phyloP scores from a whole-genome alignment of 2,888 invertebrate genomes.

The Heliconius erato region DNA sequence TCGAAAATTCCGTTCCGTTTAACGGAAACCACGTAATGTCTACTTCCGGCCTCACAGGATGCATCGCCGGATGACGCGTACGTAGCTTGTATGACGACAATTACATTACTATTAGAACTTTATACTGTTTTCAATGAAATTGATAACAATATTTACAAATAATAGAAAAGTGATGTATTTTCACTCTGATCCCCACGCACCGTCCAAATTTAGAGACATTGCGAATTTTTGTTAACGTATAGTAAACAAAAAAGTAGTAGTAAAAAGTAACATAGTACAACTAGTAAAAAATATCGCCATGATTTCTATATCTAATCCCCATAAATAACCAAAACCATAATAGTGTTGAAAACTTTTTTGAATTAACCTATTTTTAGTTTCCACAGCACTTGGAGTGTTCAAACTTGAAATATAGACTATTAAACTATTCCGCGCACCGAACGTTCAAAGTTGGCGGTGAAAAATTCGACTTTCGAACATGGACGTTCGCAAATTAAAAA shows the following conservation, averaged over 20 bases:
- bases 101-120: conserved; percentile 44
- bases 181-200: too few relatives aligned
- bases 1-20: conserved; percentile 24
- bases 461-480: conserved; percentile 76
- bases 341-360: not conserved
- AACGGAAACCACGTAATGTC: conserved; percentile 58
- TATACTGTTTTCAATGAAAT: not conserved
- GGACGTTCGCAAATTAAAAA: conserved; percentile 78
- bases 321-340: too few relatives aligned
- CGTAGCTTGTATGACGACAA: conserved; percentile 57
- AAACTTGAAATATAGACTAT: conserved; percentile 53
- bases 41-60: conserved; percentile 68
- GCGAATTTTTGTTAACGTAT: too few relatives aligned
- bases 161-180: not conserved
- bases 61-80: conserved; percentile 61
- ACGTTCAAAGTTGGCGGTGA: conserved; percentile 63
- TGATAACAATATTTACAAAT: not conserved
- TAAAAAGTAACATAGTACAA: too few relatives aligned
- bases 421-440: conserved; percentile 65
- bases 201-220: too few relatives aligned
- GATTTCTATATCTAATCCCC: too few relatives aligned
- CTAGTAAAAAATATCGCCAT: too few relatives aligned
- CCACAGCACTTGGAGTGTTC: conserved; percentile 4
- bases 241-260: too few relatives aligned
- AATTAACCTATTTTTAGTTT: conserved; percentile 12